Base-by-base conservation (phyloP, 2,888 invertebrate species). In the Ctenicera cuprea region DNA sequence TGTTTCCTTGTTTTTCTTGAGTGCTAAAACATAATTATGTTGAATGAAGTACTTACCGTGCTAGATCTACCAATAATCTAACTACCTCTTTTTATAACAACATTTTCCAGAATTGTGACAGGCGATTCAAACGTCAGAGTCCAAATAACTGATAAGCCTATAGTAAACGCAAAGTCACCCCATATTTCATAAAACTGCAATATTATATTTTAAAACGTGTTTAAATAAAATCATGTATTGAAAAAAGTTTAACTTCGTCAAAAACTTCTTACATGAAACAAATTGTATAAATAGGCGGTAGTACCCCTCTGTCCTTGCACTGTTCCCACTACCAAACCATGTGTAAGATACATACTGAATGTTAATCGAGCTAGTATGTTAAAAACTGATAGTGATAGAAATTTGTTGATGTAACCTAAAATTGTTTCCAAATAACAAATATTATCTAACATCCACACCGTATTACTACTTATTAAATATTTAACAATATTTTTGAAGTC, bases 311-410 rank as follows among this genome's bases (percentile, higher is more conserved):
- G 69, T 7, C 78, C 84, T 16, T 80, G 61, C 37, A 76, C 78
- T 9, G 80, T 54, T 3, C 78, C 43, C 14, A 82, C 74, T 59
- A 89, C 82, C 0, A 87, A 84, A 11, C 88, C 80, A 80, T 91
- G 91, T 0, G 89, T 79, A 9, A 91, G 80, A 77, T 90, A 91
- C 82, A 90, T 87, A 8, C 89, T 89, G 76, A 89, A 91, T 0
- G 90, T 90, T 11, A 91, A 84, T 12, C 89, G 87, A 0, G 89
- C 88, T 0, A 90, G 85, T 11, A 90, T 83, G 82, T 89, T 88
- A 87, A 90, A 90, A 38, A 89, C 78, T 12, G 83, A 80, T 0
- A 88, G 81, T 0, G 89, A 89, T 0, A 90, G 83, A 74, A 90
- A 87, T 88, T 88, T 89, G 79, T 90, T 88, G 4, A 90, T 82